phyloP scores from a whole-genome alignment of 2,797 vertebrate genomes.

The Columba guinea region DNA sequence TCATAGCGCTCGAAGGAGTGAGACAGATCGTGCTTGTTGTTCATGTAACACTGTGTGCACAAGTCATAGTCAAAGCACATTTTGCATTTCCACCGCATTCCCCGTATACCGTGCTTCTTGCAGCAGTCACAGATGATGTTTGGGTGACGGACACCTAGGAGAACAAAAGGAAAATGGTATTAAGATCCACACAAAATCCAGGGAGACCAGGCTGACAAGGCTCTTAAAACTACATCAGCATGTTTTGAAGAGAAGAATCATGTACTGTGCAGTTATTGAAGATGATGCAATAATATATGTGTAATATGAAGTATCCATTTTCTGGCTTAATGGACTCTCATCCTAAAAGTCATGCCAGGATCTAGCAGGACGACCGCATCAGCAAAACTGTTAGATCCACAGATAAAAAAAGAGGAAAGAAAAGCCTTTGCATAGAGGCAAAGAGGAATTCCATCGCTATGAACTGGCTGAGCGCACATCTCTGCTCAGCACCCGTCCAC shows the following conservation, averaged over 20 bases:
- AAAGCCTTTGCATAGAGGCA: neutral
- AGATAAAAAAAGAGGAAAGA: neutral
- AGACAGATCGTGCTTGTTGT: slow-evolving; percentile 91
- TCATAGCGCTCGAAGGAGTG: slow-evolving; percentile 96
- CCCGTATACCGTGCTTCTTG: slow-evolving; percentile 96
- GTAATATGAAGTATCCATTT: neutral
- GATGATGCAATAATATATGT: neutral
- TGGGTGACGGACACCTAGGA: slow-evolving; percentile 92
- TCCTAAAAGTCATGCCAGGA: neutral
- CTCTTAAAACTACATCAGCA: neutral
- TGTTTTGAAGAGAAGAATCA: neutral
- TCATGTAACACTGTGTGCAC: slow-evolving; percentile 99
- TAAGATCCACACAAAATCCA: neutral
- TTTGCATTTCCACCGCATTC: slow-evolving; percentile 99
- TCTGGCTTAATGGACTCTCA: neutral
- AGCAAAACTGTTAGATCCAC: neutral
- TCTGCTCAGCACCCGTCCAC: neutral
- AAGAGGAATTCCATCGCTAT: neutral
- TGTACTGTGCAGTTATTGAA: rapidly evolving
- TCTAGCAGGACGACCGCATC: neutral
- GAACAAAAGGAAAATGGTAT: neutral
- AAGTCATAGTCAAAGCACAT: slow-evolving; percentile 97
- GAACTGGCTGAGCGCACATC: neutral
- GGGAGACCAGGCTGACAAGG: neutral
- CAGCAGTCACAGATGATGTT: slow-evolving; percentile 99